phyloP scores from a whole-genome alignment of 1,140 invertebrate genomes.

The Drosophila rufa region DNA sequence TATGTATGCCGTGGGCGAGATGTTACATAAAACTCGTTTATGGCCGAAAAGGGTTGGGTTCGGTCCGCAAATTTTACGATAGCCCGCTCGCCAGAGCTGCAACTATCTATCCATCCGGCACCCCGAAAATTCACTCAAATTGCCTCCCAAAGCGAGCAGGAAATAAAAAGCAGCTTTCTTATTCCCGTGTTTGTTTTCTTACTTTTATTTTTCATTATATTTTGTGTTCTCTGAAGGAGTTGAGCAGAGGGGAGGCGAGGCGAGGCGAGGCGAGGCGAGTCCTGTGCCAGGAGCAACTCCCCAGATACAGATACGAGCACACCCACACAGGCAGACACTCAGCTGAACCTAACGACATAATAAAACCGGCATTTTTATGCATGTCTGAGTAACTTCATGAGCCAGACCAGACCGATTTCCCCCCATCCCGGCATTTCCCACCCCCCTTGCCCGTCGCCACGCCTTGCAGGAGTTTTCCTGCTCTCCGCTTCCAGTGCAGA shows the following conservation, averaged over 20 bases:
- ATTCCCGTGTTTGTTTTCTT: conserved; percentile 14
- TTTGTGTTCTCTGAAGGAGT: background rate
- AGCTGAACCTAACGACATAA: conserved; percentile 72
- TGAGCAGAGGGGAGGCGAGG: background rate
- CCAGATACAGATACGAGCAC: conserved; percentile 33
- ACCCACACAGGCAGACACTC: conserved; percentile 47
- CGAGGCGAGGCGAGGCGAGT: conserved; percentile 26
- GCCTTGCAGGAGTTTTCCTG: conserved; percentile 50
- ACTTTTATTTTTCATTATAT: conserved; percentile 4
- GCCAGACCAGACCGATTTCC: conserved; percentile 61
- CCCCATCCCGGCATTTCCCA: conserved; percentile 9
- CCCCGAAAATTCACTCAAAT: conserved; percentile 44
- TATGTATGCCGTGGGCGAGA: conserved; percentile 67
- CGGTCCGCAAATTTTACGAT: conserved; percentile 31
- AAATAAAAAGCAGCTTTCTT: conserved; percentile 49
- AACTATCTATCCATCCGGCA: conserved; percentile 47
- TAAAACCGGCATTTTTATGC: conserved; percentile 83
- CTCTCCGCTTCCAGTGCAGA: conserved; percentile 52
- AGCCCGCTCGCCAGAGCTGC: conserved; percentile 31
- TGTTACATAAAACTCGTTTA: conserved; percentile 76
- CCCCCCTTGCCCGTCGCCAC: conserved; percentile 16
- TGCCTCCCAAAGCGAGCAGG: conserved; percentile 30
- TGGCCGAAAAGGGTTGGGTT: conserved; percentile 68
- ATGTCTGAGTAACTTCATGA: conserved; percentile 83
- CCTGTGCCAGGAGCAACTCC: conserved; percentile 36